Base-by-base conservation (phyloP, 2,888 invertebrate species). In the Thyatira batis region DNA sequence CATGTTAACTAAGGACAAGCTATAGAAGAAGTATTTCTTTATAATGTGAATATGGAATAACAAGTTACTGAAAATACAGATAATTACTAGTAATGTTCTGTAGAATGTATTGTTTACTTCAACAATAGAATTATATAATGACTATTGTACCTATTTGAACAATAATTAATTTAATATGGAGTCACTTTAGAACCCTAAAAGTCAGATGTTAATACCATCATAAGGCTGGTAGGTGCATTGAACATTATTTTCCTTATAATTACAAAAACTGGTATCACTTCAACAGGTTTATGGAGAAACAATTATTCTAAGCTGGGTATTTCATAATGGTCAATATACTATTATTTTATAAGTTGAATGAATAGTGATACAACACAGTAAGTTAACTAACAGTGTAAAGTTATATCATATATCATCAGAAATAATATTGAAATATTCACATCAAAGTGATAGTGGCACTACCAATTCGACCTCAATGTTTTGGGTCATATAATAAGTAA, bases 401-500 rank as follows among this genome's bases (percentile, higher is more conserved):
- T n/a, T n/a, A n/a, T n/a, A n/a, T n/a, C n/a, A n/a, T n/a, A n/a
- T n/a, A n/a, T n/a, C n/a, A n/a, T n/a, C n/a, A n/a, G n/a, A n/a
- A n/a, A n/a, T n/a, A n/a, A 13, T 17, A 3, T 5, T 33, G 13
- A 1, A 17, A 13, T 8, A n/a, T 30, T 33, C 5, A n/a, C 6
- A 1, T 17, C 0, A 17, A 11, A 39, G 8, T 17, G 13, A 17
- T 17, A 17, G 39, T 39, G 8, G 39, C 1, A 17, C 8, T 63
- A 52, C 48, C 49, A 59, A 56, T 58, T 45, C 58, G 54, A 60
- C 48, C 57, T 64, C 23, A 51, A 20, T 92, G 39, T 17, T 39
- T 17, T 6, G 17, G 8, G 17, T 13, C 3, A 39, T 39, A 8
- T 8, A 87, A 74, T 78, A 79, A 73, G 73, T 65, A 55, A 65